Conservation (phyloP, 2,113 vertebrate genomes). For the Carassius auratus region DNA sequence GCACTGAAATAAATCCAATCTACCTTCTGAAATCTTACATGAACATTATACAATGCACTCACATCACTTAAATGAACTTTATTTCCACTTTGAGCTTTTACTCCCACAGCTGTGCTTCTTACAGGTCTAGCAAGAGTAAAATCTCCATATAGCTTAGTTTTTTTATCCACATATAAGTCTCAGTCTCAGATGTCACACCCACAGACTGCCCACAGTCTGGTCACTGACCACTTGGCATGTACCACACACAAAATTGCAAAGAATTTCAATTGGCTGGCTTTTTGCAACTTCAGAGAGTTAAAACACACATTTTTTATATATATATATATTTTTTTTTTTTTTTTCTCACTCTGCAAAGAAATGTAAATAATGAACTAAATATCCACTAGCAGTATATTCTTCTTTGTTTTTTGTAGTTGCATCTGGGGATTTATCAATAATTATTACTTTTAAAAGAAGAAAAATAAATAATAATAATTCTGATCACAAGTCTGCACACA, state of each 20-base stretch:
- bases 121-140: neutral
- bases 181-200: conserved; percentile 3
- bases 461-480: too few relatives aligned
- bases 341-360: neutral
- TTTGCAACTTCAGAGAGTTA: neutral
- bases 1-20: neutral
- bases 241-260: neutral
- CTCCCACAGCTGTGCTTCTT: neutral
- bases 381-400: too few relatives aligned
- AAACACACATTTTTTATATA: neutral
- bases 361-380: neutral
- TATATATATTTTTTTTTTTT: neutral
- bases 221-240: neutral
- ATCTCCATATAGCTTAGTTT: neutral
- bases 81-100: neutral
- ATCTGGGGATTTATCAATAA: too few relatives aligned
- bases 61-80: neutral
- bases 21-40: neutral
- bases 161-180: neutral
- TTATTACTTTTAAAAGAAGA: too few relatives aligned
- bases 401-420: too few relatives aligned
- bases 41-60: neutral
- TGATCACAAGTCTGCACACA: too few relatives aligned
- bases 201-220: neutral
- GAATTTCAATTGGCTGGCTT: neutral